Conservation (phyloP, 2,888 invertebrate species). For the Heteromurus nitidus region DNA sequence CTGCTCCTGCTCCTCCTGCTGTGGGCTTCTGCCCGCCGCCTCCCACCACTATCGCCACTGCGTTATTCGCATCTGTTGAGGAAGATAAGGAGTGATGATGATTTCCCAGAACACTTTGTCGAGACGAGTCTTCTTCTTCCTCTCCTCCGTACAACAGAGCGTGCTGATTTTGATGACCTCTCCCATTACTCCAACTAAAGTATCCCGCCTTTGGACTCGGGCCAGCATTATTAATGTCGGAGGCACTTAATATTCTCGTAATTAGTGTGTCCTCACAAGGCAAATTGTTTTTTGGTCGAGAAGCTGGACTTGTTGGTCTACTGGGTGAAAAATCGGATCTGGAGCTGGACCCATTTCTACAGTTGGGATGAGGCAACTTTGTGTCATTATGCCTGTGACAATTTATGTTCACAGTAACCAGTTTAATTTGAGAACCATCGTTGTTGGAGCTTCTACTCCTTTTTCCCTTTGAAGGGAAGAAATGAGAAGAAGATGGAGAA, state of each 20-base stretch:
- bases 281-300: slow-evolving; percentile 9
- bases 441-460: slow-evolving; percentile 4
- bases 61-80: slow-evolving; percentile 55
- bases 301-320: background rate
- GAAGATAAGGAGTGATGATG: slow-evolving; percentile 55
- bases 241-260: slow-evolving; percentile 11
- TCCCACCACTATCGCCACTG: slow-evolving; percentile 41
- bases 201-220: slow-evolving; percentile 7
- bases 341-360: background rate
- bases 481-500: background rate
- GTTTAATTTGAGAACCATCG: slow-evolving; percentile 20
- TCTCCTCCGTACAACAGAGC: no score
- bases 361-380: no score
- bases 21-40: slow-evolving; percentile 5
- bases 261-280: background rate
- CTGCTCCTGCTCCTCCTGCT: background rate
- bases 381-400: background rate
- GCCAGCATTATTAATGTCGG: slow-evolving; percentile 12
- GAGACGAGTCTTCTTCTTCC: background rate
- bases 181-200: slow-evolving; percentile 12
- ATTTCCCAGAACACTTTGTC: slow-evolving; percentile 5
- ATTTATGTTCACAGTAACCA: slow-evolving; percentile 49
- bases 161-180: slow-evolving; percentile 19
- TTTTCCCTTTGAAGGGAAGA: background rate
- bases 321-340: background rate